Percentiles rank a stretch among this genome's conserved stretches.
Evolutionary conservation across 92 coral and sea anemone genomes (phyloP).

Genomic region (Umimayanthus kanabou): DNA sequence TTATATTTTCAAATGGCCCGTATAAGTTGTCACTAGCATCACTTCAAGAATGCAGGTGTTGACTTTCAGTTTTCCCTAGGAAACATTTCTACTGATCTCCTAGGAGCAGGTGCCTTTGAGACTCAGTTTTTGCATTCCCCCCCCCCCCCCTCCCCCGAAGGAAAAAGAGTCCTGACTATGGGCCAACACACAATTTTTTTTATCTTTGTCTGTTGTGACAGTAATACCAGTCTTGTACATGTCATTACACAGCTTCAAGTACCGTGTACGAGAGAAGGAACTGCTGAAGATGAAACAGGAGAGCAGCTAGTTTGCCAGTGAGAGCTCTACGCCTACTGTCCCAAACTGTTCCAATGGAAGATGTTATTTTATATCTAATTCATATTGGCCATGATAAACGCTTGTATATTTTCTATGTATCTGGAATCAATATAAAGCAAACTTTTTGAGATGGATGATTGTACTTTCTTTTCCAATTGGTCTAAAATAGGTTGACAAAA

Average conservation of each 20-base stretch:
- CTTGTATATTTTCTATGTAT: not conserved
- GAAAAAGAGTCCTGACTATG: no score
- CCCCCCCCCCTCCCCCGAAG: no score
- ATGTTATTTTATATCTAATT: not conserved
- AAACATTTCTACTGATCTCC: not conserved
- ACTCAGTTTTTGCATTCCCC: not conserved
- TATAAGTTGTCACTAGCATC: no score
- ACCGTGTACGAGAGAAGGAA: constrained; percentile 78
- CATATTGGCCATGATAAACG: not conserved
- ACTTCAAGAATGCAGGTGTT: no score
- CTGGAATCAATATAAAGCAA: not conserved
- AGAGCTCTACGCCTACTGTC: not conserved
- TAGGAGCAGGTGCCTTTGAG: not conserved
- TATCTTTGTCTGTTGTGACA: not conserved
- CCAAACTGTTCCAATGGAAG: not conserved
- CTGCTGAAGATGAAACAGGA: constrained; percentile 61
- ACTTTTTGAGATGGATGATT: not conserved
- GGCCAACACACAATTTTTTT: no score
- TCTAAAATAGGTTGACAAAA: no score
- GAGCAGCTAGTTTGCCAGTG: constrained; percentile 37
- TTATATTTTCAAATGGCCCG: no score
- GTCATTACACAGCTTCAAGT: constrained; percentile 58
- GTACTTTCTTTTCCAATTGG: no score
- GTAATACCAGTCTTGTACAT: not conserved
- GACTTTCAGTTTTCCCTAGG: no score